Evolutionary conservation across 2,113 vertebrate species (phyloP), one percentile per base, ranked within the genome.

Genomic region (Empidonax alnorum): DNA sequence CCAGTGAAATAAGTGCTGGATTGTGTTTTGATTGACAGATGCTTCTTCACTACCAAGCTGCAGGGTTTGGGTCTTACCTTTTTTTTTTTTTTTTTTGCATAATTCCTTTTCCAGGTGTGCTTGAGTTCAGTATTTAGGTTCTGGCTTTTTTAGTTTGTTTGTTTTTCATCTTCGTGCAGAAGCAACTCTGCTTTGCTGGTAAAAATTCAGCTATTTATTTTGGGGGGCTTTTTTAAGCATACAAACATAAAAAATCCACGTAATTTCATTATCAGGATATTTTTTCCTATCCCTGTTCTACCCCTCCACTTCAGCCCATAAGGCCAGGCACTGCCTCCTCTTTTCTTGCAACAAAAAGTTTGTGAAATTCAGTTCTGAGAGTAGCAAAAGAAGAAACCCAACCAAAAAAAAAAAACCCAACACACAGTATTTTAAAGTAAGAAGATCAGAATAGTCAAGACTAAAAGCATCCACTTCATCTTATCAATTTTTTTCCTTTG

Each of bases 261-360:
- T 16, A 4, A 10, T 72, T 20, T 73, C 28, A 33, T 35, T 73
- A 59, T 12, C 33, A 30, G 27, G 14, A 5, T 68, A 37, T 49
- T 62, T 52, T 85, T 50, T 67, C 18, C 30, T 69, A 10, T 10
- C 2, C 5, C 4, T 1, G 0, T 59, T 62, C n/a, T 14, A 52
- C 2, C 2, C 7, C 16, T 80, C 6, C 37, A 6, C 11, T 68
- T 73, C 31, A 92, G 37, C 53, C 74, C 21, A 17, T 17, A 10
- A 71, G 50, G 21, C n/a, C 55, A 46, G 42, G 58, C 0, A 2
- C 9, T 39, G 42, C 9, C 20, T 66, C 7, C 35, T 55, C 75
- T 77, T 67, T 47, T 44, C 58, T 50, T 42, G 18, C n/a, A 62
- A 69, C 1, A 37, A 50, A 79, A 88, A 35, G 23, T 47, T 50